Conservation (phyloP, 2,888 invertebrate genomes). For the Apamea sordens region DNA sequence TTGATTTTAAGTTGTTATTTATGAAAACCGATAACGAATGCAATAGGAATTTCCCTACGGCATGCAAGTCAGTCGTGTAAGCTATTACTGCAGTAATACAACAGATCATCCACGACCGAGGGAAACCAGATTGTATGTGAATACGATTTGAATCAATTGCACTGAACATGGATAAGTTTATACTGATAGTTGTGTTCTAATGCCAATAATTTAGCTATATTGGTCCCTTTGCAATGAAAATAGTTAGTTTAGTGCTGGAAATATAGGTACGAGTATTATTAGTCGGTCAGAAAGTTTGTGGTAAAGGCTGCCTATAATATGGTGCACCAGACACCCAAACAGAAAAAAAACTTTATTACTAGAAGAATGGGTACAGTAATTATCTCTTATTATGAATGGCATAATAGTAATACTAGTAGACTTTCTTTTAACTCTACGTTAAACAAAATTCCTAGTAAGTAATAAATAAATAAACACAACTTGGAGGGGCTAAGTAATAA, state of each 20-base stretch:
- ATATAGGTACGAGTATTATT: not conserved
- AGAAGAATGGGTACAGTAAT: too few species aligned
- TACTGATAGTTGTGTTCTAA: not conserved
- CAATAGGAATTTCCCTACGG: slow-evolving; percentile 54
- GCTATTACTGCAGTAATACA: slow-evolving; percentile 51
- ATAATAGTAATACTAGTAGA: too few species aligned
- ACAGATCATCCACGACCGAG: slow-evolving; percentile 33
- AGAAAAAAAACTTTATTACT: too few species aligned
- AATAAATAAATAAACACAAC: too few species aligned
- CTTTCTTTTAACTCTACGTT: too few species aligned
- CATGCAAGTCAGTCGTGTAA: slow-evolving; percentile 47
- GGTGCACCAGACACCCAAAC: too few species aligned
- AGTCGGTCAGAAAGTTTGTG: not conserved
- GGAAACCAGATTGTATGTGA: slow-evolving; percentile 23
- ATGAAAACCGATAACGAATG: slow-evolving; percentile 14
- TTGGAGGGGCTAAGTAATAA: too few species aligned
- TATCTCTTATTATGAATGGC: too few species aligned
- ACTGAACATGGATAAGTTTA: slow-evolving; percentile 22
- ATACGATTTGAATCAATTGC: slow-evolving; percentile 47
- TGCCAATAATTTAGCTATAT: not conserved
- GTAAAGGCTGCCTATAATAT: not conserved
- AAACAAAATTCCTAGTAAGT: too few species aligned
- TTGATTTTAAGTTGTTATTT: slow-evolving; percentile 3
- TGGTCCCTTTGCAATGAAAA: not conserved
- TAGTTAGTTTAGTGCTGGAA: not conserved